Evolutionary conservation across 2,797 vertebrate genomes (phyloP).

Genomic region (Pogoniulus pusillus): DNA sequence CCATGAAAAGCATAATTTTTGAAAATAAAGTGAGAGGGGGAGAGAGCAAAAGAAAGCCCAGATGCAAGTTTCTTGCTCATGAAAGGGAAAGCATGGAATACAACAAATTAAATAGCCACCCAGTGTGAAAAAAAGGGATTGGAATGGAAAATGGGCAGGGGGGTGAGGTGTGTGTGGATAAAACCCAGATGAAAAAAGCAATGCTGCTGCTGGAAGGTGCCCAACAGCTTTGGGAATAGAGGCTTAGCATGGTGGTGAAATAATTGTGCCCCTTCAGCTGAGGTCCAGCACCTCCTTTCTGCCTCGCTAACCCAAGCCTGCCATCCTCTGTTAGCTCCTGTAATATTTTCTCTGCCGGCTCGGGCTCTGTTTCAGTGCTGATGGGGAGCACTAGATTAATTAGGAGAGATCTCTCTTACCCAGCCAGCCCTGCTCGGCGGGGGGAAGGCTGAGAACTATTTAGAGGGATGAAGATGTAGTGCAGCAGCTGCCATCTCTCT

Average conservation of each 20-base stretch:
- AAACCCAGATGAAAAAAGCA: conserved; percentile 57
- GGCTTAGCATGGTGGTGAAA: conserved; percentile 46
- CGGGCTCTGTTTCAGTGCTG: background rate
- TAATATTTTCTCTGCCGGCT: conserved; percentile 42
- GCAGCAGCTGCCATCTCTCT: conserved; percentile 27
- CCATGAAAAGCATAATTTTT: background rate
- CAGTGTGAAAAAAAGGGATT: background rate
- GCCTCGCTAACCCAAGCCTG: conserved; percentile 34
- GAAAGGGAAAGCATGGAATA: conserved; percentile 41
- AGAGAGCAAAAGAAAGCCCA: background rate
- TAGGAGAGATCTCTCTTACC: conserved; percentile 55
- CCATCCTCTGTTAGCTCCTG: conserved; percentile 51
- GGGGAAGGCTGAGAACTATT: conserved; percentile 39
- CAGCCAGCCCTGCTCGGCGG: conserved; percentile 33
- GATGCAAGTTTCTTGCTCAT: conserved; percentile 8
- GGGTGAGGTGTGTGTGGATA: background rate
- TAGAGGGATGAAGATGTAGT: conserved; percentile 61
- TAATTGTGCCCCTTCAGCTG: conserved; percentile 59
- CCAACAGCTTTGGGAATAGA: conserved; percentile 60
- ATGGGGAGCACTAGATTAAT: conserved; percentile 68
- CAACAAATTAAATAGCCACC: conserved; percentile 66
- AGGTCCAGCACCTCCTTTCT: conserved; percentile 35
- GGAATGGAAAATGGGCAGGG: conserved; percentile 12
- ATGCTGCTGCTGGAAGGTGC: background rate
- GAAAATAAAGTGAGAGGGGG: background rate